A percentile compares a stretch with the other conserved stretches of the same genome.
Evolutionary conservation across 2,888 invertebrate species (phyloP).

Genomic region (Brachypalpus laphriformis): DNA sequence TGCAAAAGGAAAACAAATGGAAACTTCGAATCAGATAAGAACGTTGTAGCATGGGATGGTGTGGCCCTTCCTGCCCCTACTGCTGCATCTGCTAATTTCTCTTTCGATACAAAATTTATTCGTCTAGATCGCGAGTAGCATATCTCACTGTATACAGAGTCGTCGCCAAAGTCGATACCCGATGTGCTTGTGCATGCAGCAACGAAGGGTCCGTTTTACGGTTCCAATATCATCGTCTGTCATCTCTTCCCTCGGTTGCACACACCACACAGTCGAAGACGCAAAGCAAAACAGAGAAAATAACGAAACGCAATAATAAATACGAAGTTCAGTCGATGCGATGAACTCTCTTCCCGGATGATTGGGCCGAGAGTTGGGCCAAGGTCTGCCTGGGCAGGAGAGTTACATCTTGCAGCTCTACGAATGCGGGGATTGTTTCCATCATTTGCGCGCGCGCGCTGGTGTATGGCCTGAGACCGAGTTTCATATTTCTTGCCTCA

Average conservation of each 20-base stretch:
- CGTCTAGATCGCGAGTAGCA: constrained; percentile 62
- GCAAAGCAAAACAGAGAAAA: constrained; percentile 52
- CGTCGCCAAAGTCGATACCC: constrained; percentile 28
- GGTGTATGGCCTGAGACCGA: constrained; percentile 36
- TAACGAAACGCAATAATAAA: constrained; percentile 70
- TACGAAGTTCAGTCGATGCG: constrained; percentile 61
- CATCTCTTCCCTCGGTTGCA: constrained; percentile 42
- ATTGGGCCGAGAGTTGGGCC: constrained; percentile 68
- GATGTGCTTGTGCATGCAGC: constrained; percentile 8
- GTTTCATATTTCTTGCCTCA: constrained; percentile 69
- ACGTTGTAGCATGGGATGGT: neutral
- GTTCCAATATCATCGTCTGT: constrained; percentile 70
- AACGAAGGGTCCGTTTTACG: constrained; percentile 53
- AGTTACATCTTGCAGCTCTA: constrained; percentile 37
- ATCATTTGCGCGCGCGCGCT: constrained; percentile 60
- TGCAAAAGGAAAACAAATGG: constrained; percentile 58
- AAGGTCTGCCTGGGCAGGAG: constrained; percentile 59
- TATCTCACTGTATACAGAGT: constrained; percentile 49
- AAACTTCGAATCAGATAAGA: constrained; percentile 65
- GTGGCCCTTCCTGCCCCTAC: neutral
- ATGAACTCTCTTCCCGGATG: constrained; percentile 69
- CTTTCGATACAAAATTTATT: constrained; percentile 69
- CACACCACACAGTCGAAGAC: constrained; percentile 7
- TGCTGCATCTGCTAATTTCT: constrained; percentile 44
- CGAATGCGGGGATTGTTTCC: constrained; percentile 61